phyloP scores from a whole-genome alignment of 2,888 invertebrate genomes.

The Agonopterix subpropinquella region DNA sequence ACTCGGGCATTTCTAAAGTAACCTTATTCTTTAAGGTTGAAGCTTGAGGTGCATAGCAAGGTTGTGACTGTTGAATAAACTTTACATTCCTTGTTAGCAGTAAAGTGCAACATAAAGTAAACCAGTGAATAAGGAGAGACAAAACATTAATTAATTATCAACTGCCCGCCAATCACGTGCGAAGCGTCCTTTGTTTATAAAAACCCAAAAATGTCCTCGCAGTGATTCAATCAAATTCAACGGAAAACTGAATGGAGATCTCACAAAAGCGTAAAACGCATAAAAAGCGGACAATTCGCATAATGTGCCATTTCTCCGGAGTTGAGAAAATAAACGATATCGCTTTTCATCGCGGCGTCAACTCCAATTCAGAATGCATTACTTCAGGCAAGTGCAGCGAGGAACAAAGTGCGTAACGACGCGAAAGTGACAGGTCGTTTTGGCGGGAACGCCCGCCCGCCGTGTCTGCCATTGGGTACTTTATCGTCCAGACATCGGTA shows the following conservation, averaged over 20 bases:
- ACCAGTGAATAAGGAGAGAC: no score
- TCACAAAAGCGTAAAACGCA: slow-evolving; percentile 28
- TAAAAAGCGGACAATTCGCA: slow-evolving; percentile 35
- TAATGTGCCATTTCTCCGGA: slow-evolving; percentile 7
- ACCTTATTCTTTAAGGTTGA: no score
- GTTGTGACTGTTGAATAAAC: no score
- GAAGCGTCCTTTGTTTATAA: slow-evolving; percentile 22
- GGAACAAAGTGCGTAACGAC: slow-evolving; percentile 27
- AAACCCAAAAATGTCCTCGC: slow-evolving; percentile 13
- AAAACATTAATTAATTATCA: slow-evolving; percentile 6
- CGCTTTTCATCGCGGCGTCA: slow-evolving; percentile 29
- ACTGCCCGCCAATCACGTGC: slow-evolving; percentile 6
- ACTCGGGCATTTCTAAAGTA: no score
- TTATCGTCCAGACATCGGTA: slow-evolving; percentile 41
- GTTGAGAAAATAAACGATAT: slow-evolving; percentile 14
- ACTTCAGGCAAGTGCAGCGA: slow-evolving; percentile 27
- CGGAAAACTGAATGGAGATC: slow-evolving; percentile 41
- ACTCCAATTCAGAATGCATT: slow-evolving; percentile 24
- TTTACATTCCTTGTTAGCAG: no score
- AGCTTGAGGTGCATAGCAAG: no score
- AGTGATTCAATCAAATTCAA: slow-evolving; percentile 24
- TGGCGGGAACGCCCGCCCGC: slow-evolving; percentile 35
- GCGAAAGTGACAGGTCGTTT: slow-evolving; percentile 48
- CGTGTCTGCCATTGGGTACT: slow-evolving; percentile 36
- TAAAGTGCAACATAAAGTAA: no score